A percentile compares a stretch with the other conserved stretches of the same genome.
Conservation (phyloP, 2,888 invertebrate species). For the Rotaria socialis region DNA sequence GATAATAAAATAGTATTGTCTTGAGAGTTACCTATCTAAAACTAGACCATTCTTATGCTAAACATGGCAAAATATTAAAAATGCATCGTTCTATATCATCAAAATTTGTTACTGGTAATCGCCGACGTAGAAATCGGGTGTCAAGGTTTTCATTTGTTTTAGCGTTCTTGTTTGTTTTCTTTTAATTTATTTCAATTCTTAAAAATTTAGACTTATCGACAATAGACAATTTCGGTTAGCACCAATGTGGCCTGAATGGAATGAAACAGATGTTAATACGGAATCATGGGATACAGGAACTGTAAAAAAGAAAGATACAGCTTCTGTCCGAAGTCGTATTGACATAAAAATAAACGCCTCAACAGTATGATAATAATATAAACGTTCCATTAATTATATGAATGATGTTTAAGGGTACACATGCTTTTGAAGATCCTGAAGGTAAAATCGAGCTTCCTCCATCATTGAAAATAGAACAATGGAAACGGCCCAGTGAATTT, state of each 20-base stretch:
- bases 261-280: constrained; percentile 57
- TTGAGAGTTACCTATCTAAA: background rate
- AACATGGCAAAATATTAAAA: background rate
- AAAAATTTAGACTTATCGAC: background rate
- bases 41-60: background rate
- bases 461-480: constrained; percentile 54
- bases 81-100: background rate
- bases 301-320: constrained; percentile 41
- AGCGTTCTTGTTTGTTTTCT: background rate
- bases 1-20: background rate
- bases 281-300: constrained; percentile 58
- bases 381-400: background rate
- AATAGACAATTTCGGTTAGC: background rate
- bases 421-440: constrained; percentile 59
- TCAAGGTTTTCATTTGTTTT: background rate
- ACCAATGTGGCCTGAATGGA: constrained; percentile 59
- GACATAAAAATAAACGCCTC: constrained; percentile 33
- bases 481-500: constrained; percentile 58
- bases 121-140: fast-evolving
- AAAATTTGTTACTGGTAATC: background rate
- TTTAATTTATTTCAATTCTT: background rate
- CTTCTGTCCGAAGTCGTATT: background rate
- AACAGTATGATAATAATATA: background rate
- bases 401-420: constrained; percentile 48
- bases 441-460: constrained; percentile 57